Evolutionary conservation across 2,797 vertebrate genomes (phyloP).

Genomic region (Cercopithecus neglectus): DNA sequence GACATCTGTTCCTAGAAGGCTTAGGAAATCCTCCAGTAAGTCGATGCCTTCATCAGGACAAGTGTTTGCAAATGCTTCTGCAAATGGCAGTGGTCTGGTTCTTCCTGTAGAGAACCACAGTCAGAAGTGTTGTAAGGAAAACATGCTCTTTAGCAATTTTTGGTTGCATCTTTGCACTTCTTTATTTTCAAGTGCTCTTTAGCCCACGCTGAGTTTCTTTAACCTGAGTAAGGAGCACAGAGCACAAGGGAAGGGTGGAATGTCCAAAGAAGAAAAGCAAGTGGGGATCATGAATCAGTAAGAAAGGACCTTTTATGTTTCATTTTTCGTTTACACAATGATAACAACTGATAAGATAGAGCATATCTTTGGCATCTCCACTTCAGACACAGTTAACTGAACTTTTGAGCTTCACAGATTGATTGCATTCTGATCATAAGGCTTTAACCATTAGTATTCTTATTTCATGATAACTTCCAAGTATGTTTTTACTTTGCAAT

Average conservation of each 20-base stretch:
- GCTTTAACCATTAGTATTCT: neutral
- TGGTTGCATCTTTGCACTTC: neutral
- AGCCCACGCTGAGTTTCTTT: neutral
- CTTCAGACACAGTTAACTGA: neutral
- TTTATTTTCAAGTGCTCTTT: neutral
- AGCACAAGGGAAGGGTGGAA: neutral
- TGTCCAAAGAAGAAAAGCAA: neutral
- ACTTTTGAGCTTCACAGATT: neutral
- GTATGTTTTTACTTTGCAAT: neutral
- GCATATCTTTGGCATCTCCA: neutral
- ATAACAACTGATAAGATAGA: neutral
- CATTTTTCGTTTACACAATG: neutral
- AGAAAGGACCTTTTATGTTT: neutral
- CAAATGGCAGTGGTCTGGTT: neutral
- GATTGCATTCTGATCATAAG: neutral
- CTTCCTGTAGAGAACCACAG: neutral
- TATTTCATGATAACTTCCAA: neutral
- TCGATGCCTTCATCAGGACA: neutral
- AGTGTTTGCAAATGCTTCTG: neutral
- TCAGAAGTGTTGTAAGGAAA: neutral
- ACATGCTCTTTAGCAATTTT: neutral
- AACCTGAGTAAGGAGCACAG: neutral
- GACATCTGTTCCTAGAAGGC: neutral
- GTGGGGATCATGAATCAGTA: neutral
- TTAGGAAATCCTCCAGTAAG: neutral